phyloP scores from a whole-genome alignment of 1,140 invertebrate species.

The Drosophila sulfurigaster region DNA sequence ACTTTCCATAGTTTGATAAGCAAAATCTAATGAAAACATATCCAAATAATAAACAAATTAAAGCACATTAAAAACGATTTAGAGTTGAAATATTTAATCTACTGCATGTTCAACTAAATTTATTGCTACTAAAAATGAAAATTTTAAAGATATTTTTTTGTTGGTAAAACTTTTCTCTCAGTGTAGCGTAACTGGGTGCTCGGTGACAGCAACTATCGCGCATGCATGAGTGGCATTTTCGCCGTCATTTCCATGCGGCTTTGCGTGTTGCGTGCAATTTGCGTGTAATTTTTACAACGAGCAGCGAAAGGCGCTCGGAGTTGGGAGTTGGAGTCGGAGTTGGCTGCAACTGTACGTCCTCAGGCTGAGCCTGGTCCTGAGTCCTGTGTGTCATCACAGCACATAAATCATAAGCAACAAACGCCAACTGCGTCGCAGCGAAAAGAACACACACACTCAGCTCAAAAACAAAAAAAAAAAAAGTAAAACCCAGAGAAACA shows the following conservation, averaged over 20 bases:
- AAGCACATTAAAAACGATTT: no score
- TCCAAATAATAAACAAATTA: no score
- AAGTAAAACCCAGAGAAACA: slow-evolving; percentile 16
- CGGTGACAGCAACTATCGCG: slow-evolving; percentile 70
- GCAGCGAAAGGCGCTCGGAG: no score
- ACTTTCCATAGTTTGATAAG: no score
- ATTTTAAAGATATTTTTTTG: no score
- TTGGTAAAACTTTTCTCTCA: no score
- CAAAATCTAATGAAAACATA: no score
- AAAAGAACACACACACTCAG: slow-evolving; percentile 26
- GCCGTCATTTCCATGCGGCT: slow-evolving; percentile 73
- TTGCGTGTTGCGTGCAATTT: slow-evolving; percentile 82
- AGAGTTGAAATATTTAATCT: no score
- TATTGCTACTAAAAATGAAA: no score
- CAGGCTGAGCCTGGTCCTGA: slow-evolving; percentile 33
- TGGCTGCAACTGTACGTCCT: slow-evolving; percentile 44
- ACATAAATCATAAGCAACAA: slow-evolving; percentile 81
- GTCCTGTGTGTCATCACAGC: slow-evolving; percentile 73
- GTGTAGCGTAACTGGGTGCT: background rate
- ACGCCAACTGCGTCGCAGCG: slow-evolving; percentile 70
- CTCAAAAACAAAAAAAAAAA: background rate
- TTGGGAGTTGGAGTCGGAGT: background rate
- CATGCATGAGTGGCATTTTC: slow-evolving; percentile 75
- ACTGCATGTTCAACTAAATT: no score
- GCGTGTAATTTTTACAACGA: slow-evolving; percentile 68